Evolutionary conservation across 2,888 invertebrate genomes (phyloP), one percentile per base, ranked within the genome.

Genomic region (Ormia ochracea): DNA sequence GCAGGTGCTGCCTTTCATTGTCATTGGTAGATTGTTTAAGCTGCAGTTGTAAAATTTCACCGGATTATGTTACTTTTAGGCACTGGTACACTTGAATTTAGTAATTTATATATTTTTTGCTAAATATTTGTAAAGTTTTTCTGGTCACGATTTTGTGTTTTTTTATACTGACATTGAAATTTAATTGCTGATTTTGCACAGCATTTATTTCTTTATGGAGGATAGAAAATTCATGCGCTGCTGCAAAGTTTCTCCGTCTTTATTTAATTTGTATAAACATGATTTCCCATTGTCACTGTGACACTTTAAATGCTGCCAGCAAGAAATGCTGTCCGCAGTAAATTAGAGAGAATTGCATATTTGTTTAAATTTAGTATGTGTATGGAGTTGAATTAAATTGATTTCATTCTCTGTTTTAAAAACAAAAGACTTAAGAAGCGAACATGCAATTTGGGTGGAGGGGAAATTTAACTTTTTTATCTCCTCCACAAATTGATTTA

Each of bases 241-340:
- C 14, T 17, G 26, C 17, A 43, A 63, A 75, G 52, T 75, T 75
- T 68, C 68, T 68, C 68, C 33, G 36, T n/a, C 68, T 54, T 21
- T 61, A 75, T 54, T 61, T 50, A 54, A 61, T 45, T 52, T 45
- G 45, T 45, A 6, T 38, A 12, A 45, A 48, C 45, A 36, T 38
- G 28, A 41, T n/a, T 17, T 36, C 5, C 14, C 5, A 54, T 54
- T 45, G 26, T 36, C 21, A 50, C 33, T 43, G 66, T 66, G 58
- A 66, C 66, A 68, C 31, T 59, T 21, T 45, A 5, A 45, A 45
- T 45, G 7, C 1, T 43, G 2, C 10, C n/a, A n/a, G n/a, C n/a
- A n/a, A n/a, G 19, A 43, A 9, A 14, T 38, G 7, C 4, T 38
- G 14, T 38, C 38, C n/a, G n/a, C n/a, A n/a, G n/a, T n/a, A n/a